Conservation (phyloP, 2,113 vertebrate genomes). For the Bubo scandiacus region DNA sequence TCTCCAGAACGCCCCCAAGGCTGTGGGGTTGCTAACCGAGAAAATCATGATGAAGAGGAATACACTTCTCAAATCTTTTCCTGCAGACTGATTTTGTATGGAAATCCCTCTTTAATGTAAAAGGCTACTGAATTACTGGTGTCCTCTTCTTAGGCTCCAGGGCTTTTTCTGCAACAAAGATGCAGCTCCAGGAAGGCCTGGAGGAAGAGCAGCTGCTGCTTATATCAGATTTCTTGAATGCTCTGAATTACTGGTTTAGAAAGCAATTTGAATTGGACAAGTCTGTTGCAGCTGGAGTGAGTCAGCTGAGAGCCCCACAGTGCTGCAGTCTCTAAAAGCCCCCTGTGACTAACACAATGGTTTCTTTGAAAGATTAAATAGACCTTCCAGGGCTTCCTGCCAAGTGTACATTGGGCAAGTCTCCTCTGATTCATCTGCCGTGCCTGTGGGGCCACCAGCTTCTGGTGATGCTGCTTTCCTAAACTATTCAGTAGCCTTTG, state of each 20-base stretch:
- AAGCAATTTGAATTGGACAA: not conserved
- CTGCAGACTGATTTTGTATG: constrained; percentile 11
- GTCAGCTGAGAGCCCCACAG: constrained; percentile 20
- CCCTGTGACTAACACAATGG: not conserved
- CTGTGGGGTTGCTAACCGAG: not conserved
- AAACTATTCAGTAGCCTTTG: constrained; percentile 58
- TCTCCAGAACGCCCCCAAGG: not conserved
- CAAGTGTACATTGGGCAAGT: not conserved
- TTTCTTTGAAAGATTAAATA: not conserved
- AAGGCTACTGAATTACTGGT: constrained; percentile 55
- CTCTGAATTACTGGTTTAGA: not conserved
- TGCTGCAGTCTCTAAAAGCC: not conserved
- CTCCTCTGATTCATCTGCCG: not conserved
- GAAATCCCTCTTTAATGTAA: constrained; percentile 60
- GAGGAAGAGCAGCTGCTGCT: not conserved
- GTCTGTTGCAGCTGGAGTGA: not conserved
- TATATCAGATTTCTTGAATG: not conserved
- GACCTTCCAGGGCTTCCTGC: not conserved
- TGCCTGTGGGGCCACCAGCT: not conserved
- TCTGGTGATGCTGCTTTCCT: not conserved
- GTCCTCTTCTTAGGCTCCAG: not conserved
- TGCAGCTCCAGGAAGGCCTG: not conserved
- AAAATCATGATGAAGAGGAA: not conserved
- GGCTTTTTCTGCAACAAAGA: not conserved
- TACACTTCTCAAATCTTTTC: not conserved